Evolutionary conservation across 2,113 vertebrate species (phyloP).

Genomic region (Alexandromys fortis): DNA sequence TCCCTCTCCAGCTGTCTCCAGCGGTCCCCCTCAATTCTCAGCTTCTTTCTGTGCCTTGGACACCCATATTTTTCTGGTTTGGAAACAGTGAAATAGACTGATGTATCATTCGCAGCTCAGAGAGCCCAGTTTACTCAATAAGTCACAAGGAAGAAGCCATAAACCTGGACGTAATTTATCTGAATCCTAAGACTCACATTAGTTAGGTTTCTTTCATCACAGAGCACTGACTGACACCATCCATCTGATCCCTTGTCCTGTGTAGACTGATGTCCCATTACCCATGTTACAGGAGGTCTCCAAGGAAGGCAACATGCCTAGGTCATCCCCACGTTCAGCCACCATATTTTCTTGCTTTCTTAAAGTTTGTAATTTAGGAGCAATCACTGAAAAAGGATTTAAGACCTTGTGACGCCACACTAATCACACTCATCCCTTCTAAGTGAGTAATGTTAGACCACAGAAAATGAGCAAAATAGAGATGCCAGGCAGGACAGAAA

Average conservation of each 20-base stretch:
- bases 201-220: accelerated
- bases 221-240: too few relatives aligned
- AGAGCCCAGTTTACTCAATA: not conserved
- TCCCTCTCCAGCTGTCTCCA: not conserved
- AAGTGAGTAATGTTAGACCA: not conserved
- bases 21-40: not conserved
- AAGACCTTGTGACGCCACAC: not conserved
- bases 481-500: too few relatives aligned
- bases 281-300: accelerated
- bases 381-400: not conserved
- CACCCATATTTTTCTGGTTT: not conserved
- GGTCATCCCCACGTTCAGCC: accelerated
- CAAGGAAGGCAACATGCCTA: accelerated
- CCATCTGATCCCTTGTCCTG: not conserved
- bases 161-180: not conserved
- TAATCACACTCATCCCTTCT: not conserved
- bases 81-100: not conserved
- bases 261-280: accelerated
- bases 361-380: not conserved
- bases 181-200: not conserved
- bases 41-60: not conserved
- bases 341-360: not conserved
- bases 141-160: not conserved
- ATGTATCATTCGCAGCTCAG: not conserved
- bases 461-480: not conserved